Percentiles rank a stretch among this genome's conserved stretches.
Evolutionary conservation across 92 coral and sea anemone species (phyloP).

Genomic region (Actinernus sp.): DNA sequence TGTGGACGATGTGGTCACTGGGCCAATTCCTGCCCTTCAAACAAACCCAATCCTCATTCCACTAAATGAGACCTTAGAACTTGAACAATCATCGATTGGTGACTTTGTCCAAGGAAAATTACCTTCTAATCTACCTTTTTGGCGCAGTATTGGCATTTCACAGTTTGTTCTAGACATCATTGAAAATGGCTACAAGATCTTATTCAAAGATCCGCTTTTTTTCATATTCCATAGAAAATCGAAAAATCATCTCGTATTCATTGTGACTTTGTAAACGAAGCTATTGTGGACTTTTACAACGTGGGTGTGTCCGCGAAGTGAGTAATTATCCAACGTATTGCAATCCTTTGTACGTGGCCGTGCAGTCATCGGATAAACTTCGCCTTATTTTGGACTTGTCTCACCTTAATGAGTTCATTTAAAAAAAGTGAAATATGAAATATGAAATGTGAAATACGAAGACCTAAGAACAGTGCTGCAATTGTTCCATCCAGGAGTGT

Average conservation of each 20-base stretch:
- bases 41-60: background rate
- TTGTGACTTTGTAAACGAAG: no score
- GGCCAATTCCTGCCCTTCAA: conserved; percentile 14
- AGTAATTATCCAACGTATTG: conserved; percentile 31
- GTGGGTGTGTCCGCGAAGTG: conserved; percentile 42
- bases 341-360: conserved; percentile 64
- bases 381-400: conserved; percentile 63
- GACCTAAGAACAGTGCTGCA: conserved; percentile 61
- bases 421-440: conserved; percentile 33
- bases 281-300: conserved; percentile 6
- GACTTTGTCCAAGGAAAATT: conserved; percentile 12
- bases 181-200: conserved; percentile 44
- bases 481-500: conserved; percentile 33
- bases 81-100: conserved; percentile 3
- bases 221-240: no score
- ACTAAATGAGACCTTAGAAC: no score
- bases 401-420: conserved; percentile 42
- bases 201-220: conserved; percentile 42
- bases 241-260: no score
- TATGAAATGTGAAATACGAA: conserved; percentile 59
- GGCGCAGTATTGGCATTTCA: conserved; percentile 54
- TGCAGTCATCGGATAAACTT: conserved; percentile 49
- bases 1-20: conserved; percentile 17
- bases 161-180: conserved; percentile 52
- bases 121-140: conserved; percentile 16